Evolutionary conservation across 2,113 vertebrate genomes (phyloP), one percentile per base, ranked within the genome.

Genomic region (rabbit (Oryctolagus cuniculus)): DNA sequence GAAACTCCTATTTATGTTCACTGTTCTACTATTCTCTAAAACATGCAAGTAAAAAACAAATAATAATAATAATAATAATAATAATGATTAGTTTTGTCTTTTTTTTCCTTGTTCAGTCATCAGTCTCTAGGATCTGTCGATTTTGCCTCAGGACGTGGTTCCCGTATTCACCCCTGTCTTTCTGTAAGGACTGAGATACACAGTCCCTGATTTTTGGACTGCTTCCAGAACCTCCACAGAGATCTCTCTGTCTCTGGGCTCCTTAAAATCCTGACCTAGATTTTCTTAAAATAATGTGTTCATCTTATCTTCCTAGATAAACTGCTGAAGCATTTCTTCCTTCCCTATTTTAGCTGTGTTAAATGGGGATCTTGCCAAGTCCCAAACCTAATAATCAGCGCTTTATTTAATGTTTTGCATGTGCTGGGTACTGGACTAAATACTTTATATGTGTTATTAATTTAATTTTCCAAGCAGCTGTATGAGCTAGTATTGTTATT

Each of bases 201-300:
- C 19, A 24, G 1, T 83, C 74, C 29, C 34, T 88, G 53, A 29
- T 38, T 72, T 85, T 84, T 53, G 21, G 19, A 64, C 17, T 36
- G 27, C 4, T 91, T 17, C 80, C 17, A 31, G 49, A 75, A 90
- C 27, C 55, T 79, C 58, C 29, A 55, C 44, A 81, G 83, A 94
- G 49, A 78, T 73, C 70, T 25, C 53, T 38, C 27, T 81, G 4
- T 69, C 73, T 89, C 38, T 36, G 34, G 64, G 34, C 17, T 1
- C 78, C 66, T 87, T 82, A 34, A 83, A 96, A 95, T 82, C 79
- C 24, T 17, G 34, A 94, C 51, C 36, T 22, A 82, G 34, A 75
- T 82, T 95, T 92, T 77, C 38, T 29, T 16, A 27, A 75, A 78
- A 75, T 61, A 67, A 10, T 34, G 11, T 38, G 31, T 49, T 70